phyloP scores from a whole-genome alignment of 2,113 vertebrate species.

The Pantherophis guttatus region DNA sequence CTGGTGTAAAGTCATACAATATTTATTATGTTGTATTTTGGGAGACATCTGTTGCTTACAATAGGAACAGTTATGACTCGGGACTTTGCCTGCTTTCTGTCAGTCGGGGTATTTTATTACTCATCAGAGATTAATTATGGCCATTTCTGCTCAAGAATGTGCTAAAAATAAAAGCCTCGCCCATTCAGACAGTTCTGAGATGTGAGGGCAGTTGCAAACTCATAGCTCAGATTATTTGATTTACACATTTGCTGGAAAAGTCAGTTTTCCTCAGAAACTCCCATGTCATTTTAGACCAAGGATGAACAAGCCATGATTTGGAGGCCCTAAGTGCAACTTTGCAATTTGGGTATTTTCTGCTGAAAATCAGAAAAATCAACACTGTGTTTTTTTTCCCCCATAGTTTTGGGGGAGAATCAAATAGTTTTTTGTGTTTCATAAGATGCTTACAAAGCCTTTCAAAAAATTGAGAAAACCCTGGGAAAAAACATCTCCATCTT shows the following conservation, averaged over 20 bases:
- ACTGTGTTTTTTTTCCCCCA: neutral
- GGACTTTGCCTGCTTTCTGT: neutral
- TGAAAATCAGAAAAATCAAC: neutral
- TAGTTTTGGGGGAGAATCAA: neutral
- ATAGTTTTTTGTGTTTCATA: neutral
- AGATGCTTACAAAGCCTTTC: neutral
- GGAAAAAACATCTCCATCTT: neutral
- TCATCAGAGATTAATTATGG: constrained; percentile 2
- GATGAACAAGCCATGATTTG: neutral
- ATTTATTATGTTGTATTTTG: neutral
- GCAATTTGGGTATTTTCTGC: neutral
- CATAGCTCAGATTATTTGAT: neutral
- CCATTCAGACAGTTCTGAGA: neutral
- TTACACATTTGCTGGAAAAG: neutral
- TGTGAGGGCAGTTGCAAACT: neutral
- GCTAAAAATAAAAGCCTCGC: constrained; percentile 5
- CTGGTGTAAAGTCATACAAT: neutral
- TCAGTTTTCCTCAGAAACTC: neutral
- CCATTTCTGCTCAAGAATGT: neutral
- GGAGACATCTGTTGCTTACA: neutral
- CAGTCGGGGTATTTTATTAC: neutral
- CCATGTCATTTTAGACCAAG: neutral
- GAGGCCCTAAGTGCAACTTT: neutral
- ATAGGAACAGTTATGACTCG: neutral
- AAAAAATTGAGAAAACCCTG: neutral